A percentile compares a stretch with the other conserved stretches of the same genome.
These are phyloP conservation scores for Lacerta bilineata DNA, from an alignment of 2,797 vertebrate species.

Conservation along the genomic window DNA sequence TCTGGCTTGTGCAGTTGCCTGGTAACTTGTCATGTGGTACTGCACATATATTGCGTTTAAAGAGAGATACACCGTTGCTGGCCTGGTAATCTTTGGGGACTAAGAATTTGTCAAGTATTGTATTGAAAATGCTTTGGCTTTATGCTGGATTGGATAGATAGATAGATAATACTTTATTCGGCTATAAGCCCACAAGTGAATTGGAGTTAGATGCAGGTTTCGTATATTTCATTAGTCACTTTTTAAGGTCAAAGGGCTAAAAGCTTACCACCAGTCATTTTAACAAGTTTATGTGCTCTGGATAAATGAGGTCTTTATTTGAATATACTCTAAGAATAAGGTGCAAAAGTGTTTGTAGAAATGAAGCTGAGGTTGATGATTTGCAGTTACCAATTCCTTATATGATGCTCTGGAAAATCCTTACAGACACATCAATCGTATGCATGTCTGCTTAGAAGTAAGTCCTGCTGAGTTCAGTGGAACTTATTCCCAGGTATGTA, in stretches of 20 bases:
- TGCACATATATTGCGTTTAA: slow-evolving; percentile 29
- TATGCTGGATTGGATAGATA: background rate
- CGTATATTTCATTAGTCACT: background rate
- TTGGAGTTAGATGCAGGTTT: background rate
- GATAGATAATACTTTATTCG: too few relatives aligned
- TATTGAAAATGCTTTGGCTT: background rate
- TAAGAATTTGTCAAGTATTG: background rate
- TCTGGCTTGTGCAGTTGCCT: slow-evolving; percentile 25
- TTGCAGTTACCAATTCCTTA: background rate
- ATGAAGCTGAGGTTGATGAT: background rate
- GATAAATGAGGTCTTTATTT: background rate
- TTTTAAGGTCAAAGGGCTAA: background rate
- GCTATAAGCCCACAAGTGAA: too few relatives aligned
- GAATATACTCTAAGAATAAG: background rate
- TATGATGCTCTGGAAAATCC: background rate
- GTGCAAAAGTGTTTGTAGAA: slow-evolving; percentile 9
- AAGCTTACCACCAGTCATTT: background rate
- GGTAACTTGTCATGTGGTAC: slow-evolving; percentile 44
- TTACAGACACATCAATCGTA: background rate
- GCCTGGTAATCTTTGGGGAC: background rate
- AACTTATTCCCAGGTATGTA: background rate
- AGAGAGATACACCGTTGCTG: slow-evolving; percentile 21
- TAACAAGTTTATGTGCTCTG: background rate
- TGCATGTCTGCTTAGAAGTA: background rate
- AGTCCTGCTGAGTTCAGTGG: background rate